Conservation (phyloP, 2,797 vertebrate genomes). For the Cossypha dichroa region DNA sequence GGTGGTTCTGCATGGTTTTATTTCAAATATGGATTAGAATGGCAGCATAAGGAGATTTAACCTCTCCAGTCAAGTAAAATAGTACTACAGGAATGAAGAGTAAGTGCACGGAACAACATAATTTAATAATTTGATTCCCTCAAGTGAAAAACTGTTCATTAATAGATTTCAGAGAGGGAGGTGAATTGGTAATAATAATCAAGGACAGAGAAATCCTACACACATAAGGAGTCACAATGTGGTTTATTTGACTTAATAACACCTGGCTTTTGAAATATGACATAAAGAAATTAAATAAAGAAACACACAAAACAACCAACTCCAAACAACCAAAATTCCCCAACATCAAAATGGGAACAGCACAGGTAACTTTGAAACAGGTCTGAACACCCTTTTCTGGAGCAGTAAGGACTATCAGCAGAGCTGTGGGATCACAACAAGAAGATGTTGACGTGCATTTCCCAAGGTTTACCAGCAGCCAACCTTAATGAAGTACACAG, state of each 20-base stretch:
- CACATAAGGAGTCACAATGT: background rate
- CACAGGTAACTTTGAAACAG: background rate
- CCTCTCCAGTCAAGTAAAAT: background rate
- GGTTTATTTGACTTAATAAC: background rate
- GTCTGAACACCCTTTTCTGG: background rate
- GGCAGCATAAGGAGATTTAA: background rate
- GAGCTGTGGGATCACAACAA: background rate
- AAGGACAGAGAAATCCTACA: background rate
- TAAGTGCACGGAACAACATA: background rate
- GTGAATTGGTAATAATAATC: background rate
- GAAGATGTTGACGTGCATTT: background rate
- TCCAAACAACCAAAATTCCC: background rate
- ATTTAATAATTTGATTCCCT: background rate
- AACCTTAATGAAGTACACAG: background rate
- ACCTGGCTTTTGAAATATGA: background rate
- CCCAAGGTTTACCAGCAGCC: background rate
- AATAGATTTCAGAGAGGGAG: background rate
- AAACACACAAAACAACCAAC: accelerated
- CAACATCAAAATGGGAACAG: background rate
- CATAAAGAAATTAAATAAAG: background rate
- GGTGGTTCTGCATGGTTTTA: background rate
- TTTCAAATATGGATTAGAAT: background rate
- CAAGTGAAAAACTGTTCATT: background rate
- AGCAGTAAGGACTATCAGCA: background rate
- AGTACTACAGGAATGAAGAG: background rate